Conservation (phyloP, 2,797 vertebrate genomes). For the Serranus cabrilla region DNA sequence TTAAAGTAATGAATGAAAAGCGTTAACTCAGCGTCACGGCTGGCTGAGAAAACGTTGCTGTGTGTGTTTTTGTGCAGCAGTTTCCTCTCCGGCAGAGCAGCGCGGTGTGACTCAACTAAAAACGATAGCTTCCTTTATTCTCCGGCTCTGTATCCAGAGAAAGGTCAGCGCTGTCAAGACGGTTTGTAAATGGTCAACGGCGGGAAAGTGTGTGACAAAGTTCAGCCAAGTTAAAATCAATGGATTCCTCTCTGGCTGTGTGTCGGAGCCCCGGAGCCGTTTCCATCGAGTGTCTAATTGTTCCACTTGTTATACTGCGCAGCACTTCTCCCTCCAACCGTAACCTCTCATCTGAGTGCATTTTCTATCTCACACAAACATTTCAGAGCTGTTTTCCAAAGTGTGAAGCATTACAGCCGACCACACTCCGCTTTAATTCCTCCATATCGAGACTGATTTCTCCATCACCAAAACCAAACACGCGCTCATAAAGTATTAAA, state of each 20-base stretch:
- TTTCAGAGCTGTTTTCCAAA: slow-evolving; percentile 3
- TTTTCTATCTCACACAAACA: slow-evolving; percentile 1
- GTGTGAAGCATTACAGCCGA: slow-evolving; percentile 18
- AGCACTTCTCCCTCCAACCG: neutral
- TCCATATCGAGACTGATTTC: slow-evolving; percentile 51
- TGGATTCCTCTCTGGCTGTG: slow-evolving; percentile 25
- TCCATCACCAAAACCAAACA: slow-evolving; percentile 70
- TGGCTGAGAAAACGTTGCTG: too few species aligned
- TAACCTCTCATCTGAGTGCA: neutral
- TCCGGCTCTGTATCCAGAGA: neutral
- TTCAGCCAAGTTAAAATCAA: slow-evolving; percentile 30
- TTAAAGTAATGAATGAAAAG: too few species aligned
- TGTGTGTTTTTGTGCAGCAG: neutral
- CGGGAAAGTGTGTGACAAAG: slow-evolving; percentile 12
- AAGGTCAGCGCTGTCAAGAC: slow-evolving; percentile 46
- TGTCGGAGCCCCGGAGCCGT: neutral
- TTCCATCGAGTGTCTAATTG: slow-evolving; percentile 21
- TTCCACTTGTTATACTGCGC: slow-evolving; percentile 3
- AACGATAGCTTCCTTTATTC: slow-evolving; percentile 7
- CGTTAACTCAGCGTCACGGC: too few species aligned
- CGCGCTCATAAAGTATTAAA: slow-evolving; percentile 67
- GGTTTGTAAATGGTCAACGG: neutral
- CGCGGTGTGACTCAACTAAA: neutral
- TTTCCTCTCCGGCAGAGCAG: slow-evolving; percentile 5
- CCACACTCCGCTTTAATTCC: slow-evolving; percentile 42